phyloP scores from a whole-genome alignment of 2,888 invertebrate species.

The Petrophora chlorosata region DNA sequence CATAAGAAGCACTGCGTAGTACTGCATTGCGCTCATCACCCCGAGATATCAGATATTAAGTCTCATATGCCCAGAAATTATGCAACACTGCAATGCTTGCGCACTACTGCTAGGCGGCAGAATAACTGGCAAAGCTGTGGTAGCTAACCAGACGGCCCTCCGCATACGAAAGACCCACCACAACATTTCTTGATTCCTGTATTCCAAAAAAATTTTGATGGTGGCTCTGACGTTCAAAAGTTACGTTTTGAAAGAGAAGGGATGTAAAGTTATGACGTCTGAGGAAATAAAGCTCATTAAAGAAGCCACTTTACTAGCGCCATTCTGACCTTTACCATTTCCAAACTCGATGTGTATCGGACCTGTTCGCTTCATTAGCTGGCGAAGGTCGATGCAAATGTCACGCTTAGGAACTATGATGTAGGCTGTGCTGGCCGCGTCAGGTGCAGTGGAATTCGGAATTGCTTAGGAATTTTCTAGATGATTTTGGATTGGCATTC shows the following conservation, averaged over 20 bases:
- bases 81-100: too few relatives aligned
- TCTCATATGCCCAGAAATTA: too few relatives aligned
- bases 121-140: too few relatives aligned
- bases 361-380: constrained; percentile 17
- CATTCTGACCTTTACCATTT: constrained; percentile 27
- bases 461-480: constrained; percentile 16
- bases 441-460: constrained; percentile 22
- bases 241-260: too few relatives aligned
- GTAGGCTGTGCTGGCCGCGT: neutral
- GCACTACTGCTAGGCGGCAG: too few relatives aligned
- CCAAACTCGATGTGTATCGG: constrained; percentile 8
- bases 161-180: too few relatives aligned
- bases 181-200: too few relatives aligned
- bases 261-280: neutral
- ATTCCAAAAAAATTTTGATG: neutral
- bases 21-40: too few relatives aligned
- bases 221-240: too few relatives aligned
- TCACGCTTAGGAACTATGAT: constrained; percentile 5
- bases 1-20: too few relatives aligned
- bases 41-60: too few relatives aligned
- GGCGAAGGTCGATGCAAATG: constrained; percentile 29
- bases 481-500: constrained; percentile 5
- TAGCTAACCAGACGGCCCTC: too few relatives aligned
- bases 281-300: constrained; percentile 6
- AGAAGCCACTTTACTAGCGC: constrained; percentile 1